phyloP scores from a whole-genome alignment of 2,113 vertebrate species.

The Actenoides lindsayi region DNA sequence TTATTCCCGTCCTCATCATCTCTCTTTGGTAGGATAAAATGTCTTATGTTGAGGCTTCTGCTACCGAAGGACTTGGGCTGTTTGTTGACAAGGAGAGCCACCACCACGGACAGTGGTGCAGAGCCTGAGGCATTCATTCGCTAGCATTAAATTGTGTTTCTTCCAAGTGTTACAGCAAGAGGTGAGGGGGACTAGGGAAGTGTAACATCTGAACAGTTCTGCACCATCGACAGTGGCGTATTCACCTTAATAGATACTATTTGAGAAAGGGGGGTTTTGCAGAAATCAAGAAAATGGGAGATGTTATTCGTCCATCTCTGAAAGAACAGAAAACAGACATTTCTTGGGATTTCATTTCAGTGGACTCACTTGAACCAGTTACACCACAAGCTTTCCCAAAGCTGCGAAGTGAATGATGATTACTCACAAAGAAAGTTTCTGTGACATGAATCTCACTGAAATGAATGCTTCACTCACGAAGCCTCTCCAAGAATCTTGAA shows the following conservation, averaged over 20 bases:
- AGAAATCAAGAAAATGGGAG: not conserved
- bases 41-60: accelerated
- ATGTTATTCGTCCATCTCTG: not conserved
- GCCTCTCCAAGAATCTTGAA: conserved; percentile 3
- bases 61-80: not conserved
- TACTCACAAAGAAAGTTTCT: conserved; percentile 44
- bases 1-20: not conserved
- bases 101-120: not conserved
- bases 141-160: not conserved
- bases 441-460: not conserved
- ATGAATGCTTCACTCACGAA: not conserved
- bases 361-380: conserved; percentile 3
- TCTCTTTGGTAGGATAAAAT: not conserved
- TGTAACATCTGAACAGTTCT: not conserved
- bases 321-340: not conserved
- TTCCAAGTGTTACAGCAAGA: not conserved
- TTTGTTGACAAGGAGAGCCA: accelerated
- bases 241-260: not conserved
- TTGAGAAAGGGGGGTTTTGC: not conserved
- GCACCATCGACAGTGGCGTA: not conserved
- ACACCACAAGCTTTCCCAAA: not conserved
- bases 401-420: not conserved
- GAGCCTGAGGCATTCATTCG: accelerated
- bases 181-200: not conserved
- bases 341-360: not conserved